phyloP scores from a whole-genome alignment of 2,888 invertebrate species.

The Corbicula japonica region DNA sequence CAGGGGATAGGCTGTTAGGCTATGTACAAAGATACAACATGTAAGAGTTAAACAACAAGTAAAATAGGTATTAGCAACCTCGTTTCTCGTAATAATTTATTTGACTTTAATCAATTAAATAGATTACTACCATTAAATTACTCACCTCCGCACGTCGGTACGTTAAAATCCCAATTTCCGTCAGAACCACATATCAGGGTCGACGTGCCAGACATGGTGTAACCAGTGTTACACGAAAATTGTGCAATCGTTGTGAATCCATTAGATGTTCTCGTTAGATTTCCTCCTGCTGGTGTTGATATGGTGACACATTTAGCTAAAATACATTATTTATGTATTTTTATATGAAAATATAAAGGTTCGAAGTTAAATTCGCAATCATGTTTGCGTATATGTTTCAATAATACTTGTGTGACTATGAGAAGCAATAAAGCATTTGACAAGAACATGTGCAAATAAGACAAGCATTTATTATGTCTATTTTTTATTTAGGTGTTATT shows the following conservation, averaged over 20 bases:
- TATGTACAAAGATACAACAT: not conserved
- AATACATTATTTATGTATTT: not conserved
- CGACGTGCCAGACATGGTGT: slow-evolving; percentile 44
- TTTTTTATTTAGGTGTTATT: too few species aligned
- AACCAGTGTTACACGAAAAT: slow-evolving; percentile 42
- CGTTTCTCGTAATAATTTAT: not conserved
- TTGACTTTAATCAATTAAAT: not conserved
- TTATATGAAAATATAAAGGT: too few species aligned
- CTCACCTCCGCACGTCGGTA: slow-evolving; percentile 58
- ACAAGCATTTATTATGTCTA: too few species aligned
- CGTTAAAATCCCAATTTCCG: slow-evolving; percentile 51
- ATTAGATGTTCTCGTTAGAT: slow-evolving; percentile 21
- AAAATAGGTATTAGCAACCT: too few species aligned
- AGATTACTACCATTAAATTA: not conserved
- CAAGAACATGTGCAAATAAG: too few species aligned
- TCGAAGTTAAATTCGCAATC: too few species aligned
- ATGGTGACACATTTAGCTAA: slow-evolving; percentile 50
- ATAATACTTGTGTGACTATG: too few species aligned
- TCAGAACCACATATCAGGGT: slow-evolving; percentile 47
- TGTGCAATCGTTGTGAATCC: slow-evolving; percentile 30
- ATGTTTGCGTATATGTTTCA: too few species aligned
- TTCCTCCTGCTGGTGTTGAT: slow-evolving; percentile 38
- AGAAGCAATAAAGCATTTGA: too few species aligned
- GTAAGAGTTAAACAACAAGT: not conserved
- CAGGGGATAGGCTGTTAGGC: not conserved